A percentile compares a stretch with the other conserved stretches of the same genome.
Conservation (phyloP, 2,888 invertebrate species). For the Thecophora atra region DNA sequence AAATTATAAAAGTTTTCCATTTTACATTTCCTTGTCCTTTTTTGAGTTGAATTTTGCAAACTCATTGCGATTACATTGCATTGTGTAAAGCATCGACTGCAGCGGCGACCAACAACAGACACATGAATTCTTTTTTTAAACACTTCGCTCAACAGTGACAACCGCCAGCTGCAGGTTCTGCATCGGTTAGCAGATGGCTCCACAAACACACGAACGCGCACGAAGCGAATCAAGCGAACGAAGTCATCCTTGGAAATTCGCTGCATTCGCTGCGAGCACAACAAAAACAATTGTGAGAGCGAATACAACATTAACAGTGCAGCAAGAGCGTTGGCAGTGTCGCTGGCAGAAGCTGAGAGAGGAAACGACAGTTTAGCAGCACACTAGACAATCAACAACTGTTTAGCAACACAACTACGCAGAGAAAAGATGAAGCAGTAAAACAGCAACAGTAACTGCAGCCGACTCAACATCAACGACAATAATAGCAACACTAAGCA, state of each 20-base stretch:
- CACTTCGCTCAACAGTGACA: neutral
- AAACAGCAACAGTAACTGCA: neutral
- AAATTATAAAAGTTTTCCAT: too few species aligned
- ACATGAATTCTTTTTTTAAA: neutral
- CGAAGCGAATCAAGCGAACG: neutral
- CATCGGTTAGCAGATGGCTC: slow-evolving; percentile 19
- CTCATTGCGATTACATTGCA: neutral
- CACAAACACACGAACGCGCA: neutral
- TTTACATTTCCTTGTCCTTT: too few species aligned
- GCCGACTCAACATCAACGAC: neutral
- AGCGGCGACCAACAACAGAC: neutral
- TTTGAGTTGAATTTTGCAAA: neutral
- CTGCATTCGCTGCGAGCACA: slow-evolving; percentile 4
- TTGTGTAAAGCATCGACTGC: neutral
- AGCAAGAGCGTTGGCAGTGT: neutral
- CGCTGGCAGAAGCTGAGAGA: neutral
- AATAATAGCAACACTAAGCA: neutral
- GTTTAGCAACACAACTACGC: neutral
- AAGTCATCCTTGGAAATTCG: slow-evolving; percentile 24
- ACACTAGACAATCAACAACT: slow-evolving; percentile 6
- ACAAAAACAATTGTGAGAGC: slow-evolving; percentile 16
- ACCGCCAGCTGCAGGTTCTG: slow-evolving; percentile 26
- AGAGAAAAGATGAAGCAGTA: neutral
- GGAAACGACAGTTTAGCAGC: slow-evolving; percentile 39
- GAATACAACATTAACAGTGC: neutral